These are phyloP conservation scores for Harpagus bidentatus DNA, from an alignment of 2,113 vertebrate genomes.

Conservation along the genomic window DNA sequence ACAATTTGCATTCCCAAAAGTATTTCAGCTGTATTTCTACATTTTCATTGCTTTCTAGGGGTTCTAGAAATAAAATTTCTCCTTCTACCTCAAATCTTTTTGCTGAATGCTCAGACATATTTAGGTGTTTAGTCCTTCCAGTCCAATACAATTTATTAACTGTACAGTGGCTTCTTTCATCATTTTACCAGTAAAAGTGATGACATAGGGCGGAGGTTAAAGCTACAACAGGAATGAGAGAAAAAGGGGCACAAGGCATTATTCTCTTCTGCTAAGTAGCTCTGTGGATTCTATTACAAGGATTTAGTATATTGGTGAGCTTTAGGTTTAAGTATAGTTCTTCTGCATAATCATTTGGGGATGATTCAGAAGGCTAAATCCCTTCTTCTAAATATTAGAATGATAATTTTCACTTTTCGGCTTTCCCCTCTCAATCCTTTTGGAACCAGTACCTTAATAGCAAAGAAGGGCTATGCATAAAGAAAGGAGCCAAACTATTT, in stretches of 20 bases:
- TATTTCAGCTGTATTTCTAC: conserved; percentile 13
- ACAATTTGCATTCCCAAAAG: conserved; percentile 35
- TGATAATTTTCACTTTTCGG: background rate
- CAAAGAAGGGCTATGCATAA: background rate
- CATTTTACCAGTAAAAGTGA: background rate
- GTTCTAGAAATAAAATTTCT: conserved; percentile 21
- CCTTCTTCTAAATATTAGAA: background rate
- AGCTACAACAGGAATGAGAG: background rate
- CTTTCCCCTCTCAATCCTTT: background rate
- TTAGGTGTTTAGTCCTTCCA: conserved; percentile 16
- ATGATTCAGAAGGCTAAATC: background rate
- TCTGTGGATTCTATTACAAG: background rate
- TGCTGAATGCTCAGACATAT: background rate
- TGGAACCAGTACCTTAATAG: background rate
- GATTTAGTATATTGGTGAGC: conserved; percentile 26
- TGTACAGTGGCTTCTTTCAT: background rate
- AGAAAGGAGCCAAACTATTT: background rate
- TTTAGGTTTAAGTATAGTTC: conserved; percentile 1
- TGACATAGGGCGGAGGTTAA: background rate
- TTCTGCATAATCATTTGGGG: background rate
- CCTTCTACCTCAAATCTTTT: background rate
- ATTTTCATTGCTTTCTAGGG: conserved; percentile 3
- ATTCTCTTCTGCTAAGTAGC: conserved; percentile 4
- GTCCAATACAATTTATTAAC: background rate
- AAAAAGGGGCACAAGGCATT: background rate